Percentiles rank a stretch among this genome's conserved stretches.
Conservation (phyloP, 2,888 invertebrate genomes). For the Philhelius pedissequus region DNA sequence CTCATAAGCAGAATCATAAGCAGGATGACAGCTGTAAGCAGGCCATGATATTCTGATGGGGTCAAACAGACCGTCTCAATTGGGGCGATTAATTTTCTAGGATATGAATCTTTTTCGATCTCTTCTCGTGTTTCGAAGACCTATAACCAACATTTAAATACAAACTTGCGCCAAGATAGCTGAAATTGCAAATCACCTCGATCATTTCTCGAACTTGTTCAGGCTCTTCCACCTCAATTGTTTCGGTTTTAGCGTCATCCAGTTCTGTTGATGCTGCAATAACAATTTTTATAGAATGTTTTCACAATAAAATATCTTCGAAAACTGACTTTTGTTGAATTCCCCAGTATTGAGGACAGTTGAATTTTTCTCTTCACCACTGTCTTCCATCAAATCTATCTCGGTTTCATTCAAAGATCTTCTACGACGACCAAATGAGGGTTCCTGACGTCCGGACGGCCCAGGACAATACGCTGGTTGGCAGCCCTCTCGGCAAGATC, state of each 20-base stretch:
- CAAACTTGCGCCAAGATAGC: not conserved
- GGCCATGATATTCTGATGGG: conserved; percentile 89
- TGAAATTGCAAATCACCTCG: conserved; percentile 81
- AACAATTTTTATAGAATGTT: not conserved
- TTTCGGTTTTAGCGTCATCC: conserved; percentile 65
- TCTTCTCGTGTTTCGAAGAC: conserved; percentile 90
- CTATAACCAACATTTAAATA: conserved; percentile 77
- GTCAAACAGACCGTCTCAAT: conserved; percentile 88
- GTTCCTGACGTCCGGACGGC: conserved; percentile 88
- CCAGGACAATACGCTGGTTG: conserved; percentile 93
- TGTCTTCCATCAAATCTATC: conserved; percentile 71
- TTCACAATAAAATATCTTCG: not conserved
- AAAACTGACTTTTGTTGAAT: conserved; percentile 71
- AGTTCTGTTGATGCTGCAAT: conserved; percentile 56
- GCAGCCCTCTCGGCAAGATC: conserved; percentile 93
- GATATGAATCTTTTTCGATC: conserved; percentile 82
- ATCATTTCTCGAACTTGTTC: conserved; percentile 94
- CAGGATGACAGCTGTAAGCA: conserved; percentile 88
- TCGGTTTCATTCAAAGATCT: conserved; percentile 79
- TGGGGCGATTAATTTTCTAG: conserved; percentile 83
- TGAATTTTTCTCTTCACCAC: conserved; percentile 71
- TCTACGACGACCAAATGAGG: conserved; percentile 88
- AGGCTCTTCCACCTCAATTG: conserved; percentile 78
- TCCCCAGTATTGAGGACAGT: conserved; percentile 73
- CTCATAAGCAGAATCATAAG: conserved; percentile 87